Base-by-base conservation (phyloP, 2,888 invertebrate species). In the Lobophora halterata region DNA sequence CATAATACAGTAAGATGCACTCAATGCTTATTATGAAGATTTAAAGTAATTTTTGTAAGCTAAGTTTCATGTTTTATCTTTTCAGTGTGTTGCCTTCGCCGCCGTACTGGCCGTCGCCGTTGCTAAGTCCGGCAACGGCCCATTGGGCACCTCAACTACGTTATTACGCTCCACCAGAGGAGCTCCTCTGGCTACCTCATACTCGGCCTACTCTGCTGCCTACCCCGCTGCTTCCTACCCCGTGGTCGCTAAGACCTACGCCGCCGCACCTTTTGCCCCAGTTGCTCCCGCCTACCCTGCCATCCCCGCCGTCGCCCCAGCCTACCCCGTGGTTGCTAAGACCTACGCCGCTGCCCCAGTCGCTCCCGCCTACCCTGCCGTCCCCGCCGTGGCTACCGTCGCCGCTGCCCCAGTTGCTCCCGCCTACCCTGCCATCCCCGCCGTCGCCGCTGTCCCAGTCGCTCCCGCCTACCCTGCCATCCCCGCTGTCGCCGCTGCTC, bases 111-210 rank as follows among this genome's bases (percentile, higher is more conserved):
- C 80, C 63, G 3, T 79, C 60, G 38, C 75, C 64, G 54, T 75
- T 64, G 62, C 79, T 64, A 64, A 78, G 66, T 36, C 83, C 11
- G 27, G 17, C n/a, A n/a, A n/a, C n/a, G n/a, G n/a, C n/a, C n/a
- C n/a, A n/a, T n/a, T n/a, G n/a, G n/a, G n/a, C n/a, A n/a, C 30
- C 36, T 38, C 4, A 48, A 49, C 7, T 32, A 33, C 19, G 5
- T 26, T 16, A 38, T 35, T 27, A 30, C 32, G 10, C 11, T 30
- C 9, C 20, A 19, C 17, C n/a, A n/a, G n/a, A n/a, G 21, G 32
- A 33, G 29, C 18, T 17, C 31, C 35, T 17, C 29, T 30, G 10
- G 26, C 25, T 19, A 20, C 46, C 6, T 14, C 36, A 14, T 40
- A 41, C 38, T 30, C 29, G 5, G 29, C 33, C n/a, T 40, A 37